Evolutionary conservation across 2,797 vertebrate species (phyloP), one percentile per base, ranked within the genome.

Genomic region (Epinephelus awoara): DNA sequence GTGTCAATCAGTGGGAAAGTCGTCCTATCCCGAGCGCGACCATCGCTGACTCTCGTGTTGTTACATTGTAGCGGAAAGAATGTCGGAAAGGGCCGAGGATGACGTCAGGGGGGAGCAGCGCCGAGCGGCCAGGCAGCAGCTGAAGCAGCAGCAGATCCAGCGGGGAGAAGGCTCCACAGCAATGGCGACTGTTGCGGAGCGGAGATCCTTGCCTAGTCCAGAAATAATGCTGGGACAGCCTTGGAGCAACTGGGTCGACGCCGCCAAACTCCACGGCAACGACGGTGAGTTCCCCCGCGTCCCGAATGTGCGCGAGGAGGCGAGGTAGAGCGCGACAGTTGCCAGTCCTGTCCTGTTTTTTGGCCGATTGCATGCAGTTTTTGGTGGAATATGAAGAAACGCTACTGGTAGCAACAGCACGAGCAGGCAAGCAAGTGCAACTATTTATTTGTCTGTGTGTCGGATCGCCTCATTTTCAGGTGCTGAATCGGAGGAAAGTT

Each of bases 31-130:
- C 95, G 94, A 95, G 94, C 94, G 92, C 91, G 62, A 71, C 88
- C 89, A 89, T 71, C 86, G 89, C 90, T 95, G 93, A 93, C 93
- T 94, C 94, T 94, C 91, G 93, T 96, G 95, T 97, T 95, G 95
- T 97, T 97, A 96, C 96, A 96, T 96, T 97, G 96, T 96, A 98
- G 97, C 97, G 97, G 97, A 98, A 98, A 98, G 97, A 98, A 99
- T 99, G 98, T 99, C 98, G 97, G 98, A 98, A 97, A 97, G 97
- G 97, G 96, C 97, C 96, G 98, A 96, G 93, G 97, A 96, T 98
- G 98, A 99, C 97, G 97, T 98, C 97, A 99, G 97, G 93, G 97
- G 95, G 95, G 97, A 98, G 96, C 97, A 96, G 96, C 97, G 97
- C 96, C 96, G 96, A 96, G 96, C 96, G 95, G 96, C 94, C 95